Conservation (phyloP, 2,888 invertebrate species). For the Microctonus hyperodae region DNA sequence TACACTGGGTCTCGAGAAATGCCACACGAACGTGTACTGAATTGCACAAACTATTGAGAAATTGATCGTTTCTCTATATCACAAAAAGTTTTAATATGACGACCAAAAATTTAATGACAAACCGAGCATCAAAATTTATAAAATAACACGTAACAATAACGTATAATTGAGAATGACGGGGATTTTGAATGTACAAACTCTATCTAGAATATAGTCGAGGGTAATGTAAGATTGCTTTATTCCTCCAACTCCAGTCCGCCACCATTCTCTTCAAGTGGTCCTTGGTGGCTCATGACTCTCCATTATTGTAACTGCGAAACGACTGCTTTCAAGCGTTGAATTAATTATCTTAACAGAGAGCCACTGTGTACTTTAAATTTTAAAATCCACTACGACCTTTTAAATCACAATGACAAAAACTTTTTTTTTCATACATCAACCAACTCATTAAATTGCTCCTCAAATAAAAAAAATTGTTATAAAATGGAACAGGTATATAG, state of each 20-base stretch:
- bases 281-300: conserved; percentile 37
- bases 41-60: conserved; percentile 13
- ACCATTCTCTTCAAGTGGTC: conserved; percentile 34
- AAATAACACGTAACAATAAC: not conserved
- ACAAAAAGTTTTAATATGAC: not conserved
- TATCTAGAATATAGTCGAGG: not conserved
- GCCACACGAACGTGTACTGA: conserved; percentile 27
- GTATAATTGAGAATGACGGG: not conserved
- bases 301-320: conserved; percentile 34
- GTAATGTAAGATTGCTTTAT: conserved; percentile 20
- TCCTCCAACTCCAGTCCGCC: conserved; percentile 11
- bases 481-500: not conserved
- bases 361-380: conserved; percentile 31
- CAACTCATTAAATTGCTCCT: not conserved
- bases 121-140: not conserved
- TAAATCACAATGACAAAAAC: not conserved
- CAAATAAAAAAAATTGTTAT: not conserved
- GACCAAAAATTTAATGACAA: too few relatives aligned
- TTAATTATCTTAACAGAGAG: conserved; percentile 33
- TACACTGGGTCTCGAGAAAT: conserved; percentile 28
- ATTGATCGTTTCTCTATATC: conserved; percentile 17
- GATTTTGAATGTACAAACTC: conserved; percentile 1
- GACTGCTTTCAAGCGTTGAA: conserved; percentile 29
- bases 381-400: conserved; percentile 17
- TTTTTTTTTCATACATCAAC: not conserved